Conservation (phyloP, 2,888 invertebrate species). For the Euspilapteryx auroguttella region DNA sequence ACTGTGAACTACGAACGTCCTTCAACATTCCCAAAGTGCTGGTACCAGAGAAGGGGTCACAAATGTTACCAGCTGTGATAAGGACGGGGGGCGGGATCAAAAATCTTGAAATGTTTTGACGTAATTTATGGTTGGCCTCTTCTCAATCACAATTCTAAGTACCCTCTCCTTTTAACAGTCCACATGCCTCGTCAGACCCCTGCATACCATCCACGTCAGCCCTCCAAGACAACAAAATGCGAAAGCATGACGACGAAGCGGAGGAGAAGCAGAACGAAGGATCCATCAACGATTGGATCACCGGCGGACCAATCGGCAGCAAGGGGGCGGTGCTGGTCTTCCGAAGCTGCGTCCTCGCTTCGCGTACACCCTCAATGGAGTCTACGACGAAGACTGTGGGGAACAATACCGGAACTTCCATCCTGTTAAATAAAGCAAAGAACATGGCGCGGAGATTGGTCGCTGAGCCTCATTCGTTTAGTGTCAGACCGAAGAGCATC, state of each 20-base stretch:
- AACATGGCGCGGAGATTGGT: constrained; percentile 45
- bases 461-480: constrained; percentile 39
- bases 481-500: constrained; percentile 38
- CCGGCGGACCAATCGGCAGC: constrained; percentile 63
- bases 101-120: no score
- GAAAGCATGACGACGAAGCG: constrained; percentile 26
- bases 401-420: constrained; percentile 41
- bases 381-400: constrained; percentile 40
- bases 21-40: no score
- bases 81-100: no score
- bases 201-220: constrained; percentile 49
- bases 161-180: no score
- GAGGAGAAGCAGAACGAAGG: constrained; percentile 15
- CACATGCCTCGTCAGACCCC: constrained; percentile 49
- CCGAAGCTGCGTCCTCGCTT: constrained; percentile 65
- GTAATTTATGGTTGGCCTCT: no score
- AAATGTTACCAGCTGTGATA: no score
- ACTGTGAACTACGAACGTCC: no score
- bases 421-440: constrained; percentile 45
- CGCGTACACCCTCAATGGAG: constrained; percentile 39
- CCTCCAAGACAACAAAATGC: constrained; percentile 25
- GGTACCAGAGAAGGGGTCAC: no score
- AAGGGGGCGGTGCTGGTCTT: constrained; percentile 69
- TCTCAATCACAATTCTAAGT: no score
- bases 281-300: constrained; percentile 44